phyloP scores from a whole-genome alignment of 2,888 invertebrate genomes.

The Phorcus lineatus region DNA sequence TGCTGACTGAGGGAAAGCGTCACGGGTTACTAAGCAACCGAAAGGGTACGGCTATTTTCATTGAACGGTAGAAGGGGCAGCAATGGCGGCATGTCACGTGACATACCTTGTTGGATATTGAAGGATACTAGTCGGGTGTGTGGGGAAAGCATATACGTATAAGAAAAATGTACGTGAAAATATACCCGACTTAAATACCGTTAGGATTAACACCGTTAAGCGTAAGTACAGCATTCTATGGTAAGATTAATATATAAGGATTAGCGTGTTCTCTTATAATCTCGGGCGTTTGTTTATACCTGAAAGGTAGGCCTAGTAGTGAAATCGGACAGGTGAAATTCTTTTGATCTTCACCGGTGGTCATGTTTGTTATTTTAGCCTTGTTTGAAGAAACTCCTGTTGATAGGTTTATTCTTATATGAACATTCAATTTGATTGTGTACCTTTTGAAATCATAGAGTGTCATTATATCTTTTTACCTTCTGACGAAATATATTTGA shows the following conservation, averaged over 20 bases:
- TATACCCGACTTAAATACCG: background rate
- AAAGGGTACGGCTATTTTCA: background rate
- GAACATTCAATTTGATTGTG: no score
- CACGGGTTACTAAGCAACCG: background rate
- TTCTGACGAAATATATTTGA: no score
- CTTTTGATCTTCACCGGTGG: no score
- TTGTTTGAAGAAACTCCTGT: no score
- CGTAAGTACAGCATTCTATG: background rate
- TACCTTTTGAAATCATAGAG: no score
- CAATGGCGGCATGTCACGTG: conserved; percentile 3
- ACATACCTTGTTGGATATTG: background rate
- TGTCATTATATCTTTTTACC: no score
- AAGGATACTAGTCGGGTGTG: background rate
- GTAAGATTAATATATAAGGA: background rate
- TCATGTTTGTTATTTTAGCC: no score
- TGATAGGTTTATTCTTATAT: no score
- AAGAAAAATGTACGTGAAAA: background rate
- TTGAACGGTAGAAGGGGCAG: background rate
- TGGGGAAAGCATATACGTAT: no score
- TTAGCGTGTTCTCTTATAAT: background rate
- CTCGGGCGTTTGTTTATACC: no score
- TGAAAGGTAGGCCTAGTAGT: no score
- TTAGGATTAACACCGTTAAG: background rate
- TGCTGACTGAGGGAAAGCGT: background rate
- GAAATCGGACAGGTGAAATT: no score